Percentiles rank a stretch among this genome's conserved stretches.
These are phyloP conservation scores for Hydropsyche tenuis DNA, from an alignment of 1,140 invertebrate species.

Conservation along the genomic window DNA sequence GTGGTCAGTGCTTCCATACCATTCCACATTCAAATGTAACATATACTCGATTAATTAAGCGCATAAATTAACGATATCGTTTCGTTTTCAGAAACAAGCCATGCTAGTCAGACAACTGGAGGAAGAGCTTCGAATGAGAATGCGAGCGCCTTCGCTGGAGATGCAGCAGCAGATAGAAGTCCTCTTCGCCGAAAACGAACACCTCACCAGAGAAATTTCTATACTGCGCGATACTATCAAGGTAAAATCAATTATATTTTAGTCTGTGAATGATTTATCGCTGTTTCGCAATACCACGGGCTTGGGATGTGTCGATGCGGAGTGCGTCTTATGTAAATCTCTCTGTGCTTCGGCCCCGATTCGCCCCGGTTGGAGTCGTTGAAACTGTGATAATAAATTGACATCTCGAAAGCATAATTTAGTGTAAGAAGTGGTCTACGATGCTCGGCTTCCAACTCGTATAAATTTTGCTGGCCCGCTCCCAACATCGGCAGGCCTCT, in stretches of 20 bases:
- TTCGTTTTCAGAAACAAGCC: constrained; percentile 87
- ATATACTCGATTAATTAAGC: too few species aligned
- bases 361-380: neutral
- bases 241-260: constrained; percentile 65
- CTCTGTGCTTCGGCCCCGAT: neutral
- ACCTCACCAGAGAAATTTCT: constrained; percentile 91
- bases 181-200: constrained; percentile 92
- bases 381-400: constrained; percentile 4
- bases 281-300: too few species aligned
- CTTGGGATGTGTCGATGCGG: too few species aligned
- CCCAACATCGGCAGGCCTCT: neutral
- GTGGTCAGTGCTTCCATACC: too few species aligned
- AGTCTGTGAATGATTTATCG: too few species aligned
- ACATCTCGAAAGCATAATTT: too few species aligned
- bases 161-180: constrained; percentile 92
- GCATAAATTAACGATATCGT: too few species aligned
- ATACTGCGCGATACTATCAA: constrained; percentile 95
- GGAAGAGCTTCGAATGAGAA: constrained; percentile 85
- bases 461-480: neutral
- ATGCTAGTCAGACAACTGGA: constrained; percentile 93
- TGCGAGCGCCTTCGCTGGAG: constrained; percentile 86
- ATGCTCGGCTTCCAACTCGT: too few species aligned
- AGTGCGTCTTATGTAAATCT: neutral
- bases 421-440: too few species aligned
- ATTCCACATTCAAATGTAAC: too few species aligned